A percentile compares a stretch with the other conserved stretches of the same genome.
Evolutionary conservation across 92 coral and sea anemone species (phyloP).

Genomic region (Porites cylindrica): DNA sequence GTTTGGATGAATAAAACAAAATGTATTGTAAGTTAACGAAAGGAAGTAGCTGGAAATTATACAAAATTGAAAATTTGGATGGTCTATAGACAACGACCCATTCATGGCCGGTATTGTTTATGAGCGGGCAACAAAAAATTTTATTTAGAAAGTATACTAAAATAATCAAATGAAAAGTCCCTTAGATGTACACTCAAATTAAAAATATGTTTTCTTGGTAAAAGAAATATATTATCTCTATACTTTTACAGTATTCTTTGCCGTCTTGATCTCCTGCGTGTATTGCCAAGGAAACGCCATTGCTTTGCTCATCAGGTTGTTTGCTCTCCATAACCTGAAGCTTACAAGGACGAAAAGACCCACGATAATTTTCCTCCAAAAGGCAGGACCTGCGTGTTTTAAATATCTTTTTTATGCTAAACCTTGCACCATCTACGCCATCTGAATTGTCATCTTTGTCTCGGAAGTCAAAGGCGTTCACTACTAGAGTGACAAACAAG

Average conservation of each 20-base stretch:
- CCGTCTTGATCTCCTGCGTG: not conserved
- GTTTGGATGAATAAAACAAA: too few species aligned
- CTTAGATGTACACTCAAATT: not conserved
- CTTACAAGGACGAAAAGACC: slow-evolving; percentile 68
- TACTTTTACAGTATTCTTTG: not conserved
- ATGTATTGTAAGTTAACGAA: too few species aligned
- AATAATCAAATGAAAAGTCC: too few species aligned
- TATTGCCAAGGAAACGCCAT: slow-evolving; percentile 17
- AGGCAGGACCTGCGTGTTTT: slow-evolving; percentile 70
- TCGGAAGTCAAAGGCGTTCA: slow-evolving; percentile 83
- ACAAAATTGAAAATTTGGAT: too few species aligned
- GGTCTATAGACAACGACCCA: too few species aligned
- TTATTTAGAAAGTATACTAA: too few species aligned
- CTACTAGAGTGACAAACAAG: slow-evolving; percentile 82
- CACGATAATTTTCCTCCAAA: slow-evolving; percentile 69
- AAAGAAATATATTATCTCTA: not conserved
- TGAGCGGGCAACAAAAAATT: too few species aligned
- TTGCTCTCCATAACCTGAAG: slow-evolving; percentile 44
- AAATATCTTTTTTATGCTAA: slow-evolving; percentile 4
- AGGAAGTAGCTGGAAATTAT: too few species aligned
- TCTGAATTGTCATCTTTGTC: slow-evolving; percentile 64
- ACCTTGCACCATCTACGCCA: slow-evolving; percentile 20
- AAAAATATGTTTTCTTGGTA: too few species aligned
- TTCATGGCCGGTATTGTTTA: too few species aligned
- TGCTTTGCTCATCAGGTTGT: not conserved